phyloP scores from a whole-genome alignment of 2,113 vertebrate species.

The Anolis carolinensis region DNA sequence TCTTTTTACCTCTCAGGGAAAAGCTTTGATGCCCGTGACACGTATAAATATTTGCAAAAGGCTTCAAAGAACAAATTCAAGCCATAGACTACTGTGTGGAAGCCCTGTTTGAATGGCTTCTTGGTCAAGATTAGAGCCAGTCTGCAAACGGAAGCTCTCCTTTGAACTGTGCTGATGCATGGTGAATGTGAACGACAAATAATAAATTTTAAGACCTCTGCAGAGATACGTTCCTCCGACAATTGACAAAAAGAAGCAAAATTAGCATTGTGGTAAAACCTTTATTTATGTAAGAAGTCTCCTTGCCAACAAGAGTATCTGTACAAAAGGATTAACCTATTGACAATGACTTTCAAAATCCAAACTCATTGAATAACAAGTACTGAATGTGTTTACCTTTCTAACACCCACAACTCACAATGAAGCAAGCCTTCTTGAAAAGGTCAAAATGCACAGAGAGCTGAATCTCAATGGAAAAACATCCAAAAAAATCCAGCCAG shows the following conservation, averaged over 20 bases:
- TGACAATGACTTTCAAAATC: constrained; percentile 80
- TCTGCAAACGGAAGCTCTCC: constrained; percentile 65
- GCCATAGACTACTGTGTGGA: constrained; percentile 57
- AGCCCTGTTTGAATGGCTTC: constrained; percentile 68
- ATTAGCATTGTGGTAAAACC: constrained; percentile 80
- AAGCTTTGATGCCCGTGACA: constrained; percentile 25
- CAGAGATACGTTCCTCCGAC: constrained; percentile 69
- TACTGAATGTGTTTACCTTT: constrained; percentile 78
- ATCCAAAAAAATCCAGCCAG: constrained; percentile 47
- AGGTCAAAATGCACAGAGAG: constrained; percentile 75
- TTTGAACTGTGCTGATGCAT: constrained; percentile 64
- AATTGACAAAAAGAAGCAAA: constrained; percentile 73
- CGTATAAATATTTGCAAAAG: constrained; percentile 65
- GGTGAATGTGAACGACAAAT: constrained; percentile 73
- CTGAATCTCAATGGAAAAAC: constrained; percentile 77
- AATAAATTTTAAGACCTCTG: constrained; percentile 68
- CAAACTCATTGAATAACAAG: constrained; percentile 80
- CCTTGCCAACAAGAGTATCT: constrained; percentile 75
- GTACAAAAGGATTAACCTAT: constrained; percentile 81
- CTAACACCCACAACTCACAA: constrained; percentile 80
- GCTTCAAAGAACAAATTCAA: constrained; percentile 46
- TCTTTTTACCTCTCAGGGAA: constrained; percentile 24
- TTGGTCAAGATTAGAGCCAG: constrained; percentile 67
- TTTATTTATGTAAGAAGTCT: constrained; percentile 77
- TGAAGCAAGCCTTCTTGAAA: constrained; percentile 75